These are phyloP conservation scores for Urocyon cinereoargenteus DNA, from an alignment of 2,797 vertebrate genomes.

Conservation along the genomic window DNA sequence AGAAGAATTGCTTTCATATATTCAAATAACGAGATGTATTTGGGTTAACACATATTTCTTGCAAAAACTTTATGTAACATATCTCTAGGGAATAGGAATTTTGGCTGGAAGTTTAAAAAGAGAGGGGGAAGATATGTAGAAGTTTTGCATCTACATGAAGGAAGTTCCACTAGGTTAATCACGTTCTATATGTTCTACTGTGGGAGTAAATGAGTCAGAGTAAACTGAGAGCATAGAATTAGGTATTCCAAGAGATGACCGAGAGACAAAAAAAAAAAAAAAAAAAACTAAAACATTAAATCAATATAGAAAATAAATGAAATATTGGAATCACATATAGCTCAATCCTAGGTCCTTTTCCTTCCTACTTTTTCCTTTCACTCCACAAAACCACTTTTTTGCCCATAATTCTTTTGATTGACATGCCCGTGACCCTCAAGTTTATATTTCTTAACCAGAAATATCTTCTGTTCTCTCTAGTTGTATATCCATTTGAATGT, in stretches of 20 bases:
- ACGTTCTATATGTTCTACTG: neutral
- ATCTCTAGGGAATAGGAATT: neutral
- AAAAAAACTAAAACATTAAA: neutral
- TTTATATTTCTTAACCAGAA: slow-evolving; percentile 25
- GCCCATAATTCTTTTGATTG: neutral
- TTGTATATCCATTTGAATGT: neutral
- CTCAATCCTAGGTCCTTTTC: neutral
- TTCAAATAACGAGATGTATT: neutral
- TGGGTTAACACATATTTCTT: neutral
- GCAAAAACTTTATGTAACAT: neutral
- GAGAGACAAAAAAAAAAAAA: neutral
- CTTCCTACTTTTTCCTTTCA: neutral
- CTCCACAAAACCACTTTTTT: neutral
- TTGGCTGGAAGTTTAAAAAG: neutral
- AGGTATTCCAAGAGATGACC: neutral
- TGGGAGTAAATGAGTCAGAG: neutral
- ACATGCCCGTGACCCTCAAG: neutral
- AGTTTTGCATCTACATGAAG: neutral
- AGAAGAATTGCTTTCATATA: neutral
- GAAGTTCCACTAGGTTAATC: neutral
- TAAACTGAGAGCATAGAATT: neutral
- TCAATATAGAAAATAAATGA: slow-evolving; percentile 16
- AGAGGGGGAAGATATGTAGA: neutral
- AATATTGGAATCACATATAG: neutral
- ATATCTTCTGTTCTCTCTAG: neutral